phyloP scores from a whole-genome alignment of 2,888 invertebrate species.

The Callinectes sapidus region DNA sequence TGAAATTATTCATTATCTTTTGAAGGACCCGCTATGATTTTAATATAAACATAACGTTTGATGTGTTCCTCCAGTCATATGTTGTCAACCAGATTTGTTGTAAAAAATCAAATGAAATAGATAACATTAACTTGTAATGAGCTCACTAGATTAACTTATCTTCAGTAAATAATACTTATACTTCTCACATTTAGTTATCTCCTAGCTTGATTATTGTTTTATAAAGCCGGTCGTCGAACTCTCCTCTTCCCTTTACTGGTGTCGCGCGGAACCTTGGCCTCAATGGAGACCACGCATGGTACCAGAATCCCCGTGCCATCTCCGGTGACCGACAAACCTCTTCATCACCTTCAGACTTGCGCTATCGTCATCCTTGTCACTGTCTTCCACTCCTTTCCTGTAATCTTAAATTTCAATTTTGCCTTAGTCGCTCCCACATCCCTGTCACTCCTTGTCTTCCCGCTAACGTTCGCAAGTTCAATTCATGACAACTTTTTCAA shows the following conservation, averaged over 20 bases:
- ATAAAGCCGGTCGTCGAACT: not conserved
- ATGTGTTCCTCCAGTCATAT: not conserved
- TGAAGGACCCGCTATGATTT: no score
- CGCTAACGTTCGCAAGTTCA: not conserved
- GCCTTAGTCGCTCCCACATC: not conserved
- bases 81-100: no score
- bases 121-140: not conserved
- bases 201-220: not conserved
- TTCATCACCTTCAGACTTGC: not conserved
- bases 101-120: no score
- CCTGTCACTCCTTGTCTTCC: not conserved
- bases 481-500: not conserved
- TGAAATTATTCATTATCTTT: no score
- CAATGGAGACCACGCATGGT: not conserved
- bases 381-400: not conserved
- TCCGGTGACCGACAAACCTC: not conserved
- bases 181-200: no score
- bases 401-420: not conserved
- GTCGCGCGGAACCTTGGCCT: not conserved
- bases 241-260: not conserved
- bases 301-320: not conserved
- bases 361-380: not conserved
- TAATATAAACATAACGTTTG: not conserved
- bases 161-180: no score
- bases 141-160: not conserved